Base-by-base conservation (phyloP, 2,888 invertebrate genomes). In the Buathra laborator region DNA sequence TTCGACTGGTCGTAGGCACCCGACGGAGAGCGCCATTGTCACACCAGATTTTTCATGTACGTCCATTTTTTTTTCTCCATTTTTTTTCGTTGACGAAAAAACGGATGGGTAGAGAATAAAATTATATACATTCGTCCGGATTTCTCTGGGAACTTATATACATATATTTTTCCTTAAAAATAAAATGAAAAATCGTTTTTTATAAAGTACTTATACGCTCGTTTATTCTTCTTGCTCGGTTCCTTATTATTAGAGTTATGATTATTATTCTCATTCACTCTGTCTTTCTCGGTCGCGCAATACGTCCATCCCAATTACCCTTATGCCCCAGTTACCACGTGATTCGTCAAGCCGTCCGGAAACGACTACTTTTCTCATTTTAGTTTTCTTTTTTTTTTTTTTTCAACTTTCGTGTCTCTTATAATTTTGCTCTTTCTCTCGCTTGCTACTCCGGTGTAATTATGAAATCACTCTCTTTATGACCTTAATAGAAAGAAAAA, bases 281-380 rank as follows among this genome's bases (percentile, higher is more conserved):
- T 80, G 70, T 68, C 79, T 76, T 82, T 80, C 76, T 83, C 76
- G 71, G 75, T 67, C 76, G 72, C 85, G 48, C 59, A 56, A 56
- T 82, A 80, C 82, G 85, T 82, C 85, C 82, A 85, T 85, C 85
- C 85, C 85, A 85, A 85, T 85, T 85, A 85, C 85, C 82, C 82
- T 85, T 82, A 81, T 85, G 79, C 85, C 85, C 85, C 79, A 85
- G 82, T 85, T 85, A 85, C 82, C 79, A 82, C 82, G 82, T 85
- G 85, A 85, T 82, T 85, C 82, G 82, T 82, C 85, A 85, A 82
- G 79, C 76, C 82, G 71, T 62, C 85, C 85, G 82, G 82, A 85
- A 85, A 85, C 76, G 66, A 85, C 82, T 80, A 82, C 82, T 83
- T 85, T 85, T 85, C 85, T 82, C 85, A 85, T 85, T 85, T 85